Evolutionary conservation across 1,140 invertebrate genomes (phyloP), one percentile per base, ranked within the genome.

Genomic region (Cydia pomonella): DNA sequence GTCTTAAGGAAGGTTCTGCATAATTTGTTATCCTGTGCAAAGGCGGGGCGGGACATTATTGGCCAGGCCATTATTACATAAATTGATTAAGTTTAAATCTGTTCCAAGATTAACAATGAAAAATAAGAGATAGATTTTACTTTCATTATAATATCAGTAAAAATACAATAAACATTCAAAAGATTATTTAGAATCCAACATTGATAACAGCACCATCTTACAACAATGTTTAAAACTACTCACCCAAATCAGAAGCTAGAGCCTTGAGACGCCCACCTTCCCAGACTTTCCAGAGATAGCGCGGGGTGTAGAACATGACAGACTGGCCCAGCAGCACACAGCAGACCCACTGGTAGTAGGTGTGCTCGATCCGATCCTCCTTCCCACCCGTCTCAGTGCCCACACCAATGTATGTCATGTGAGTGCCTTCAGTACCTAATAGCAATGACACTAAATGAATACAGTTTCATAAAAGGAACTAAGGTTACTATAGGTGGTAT

Each of bases 291-390:
- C 97, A 97, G 1, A 97, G 80, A 84, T 95, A 97, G 1, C 95
- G 93, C 0, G 96, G 97, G 38, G 95, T 87, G 83, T 96, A 96
- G 84, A 97, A 97, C 18, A 96, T 84, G 18, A 96, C 92, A 16
- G 96, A 95, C 93, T 98, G 97, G 27, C 98, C 94, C 21, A 97
- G 94, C 25, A 98, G 93, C 3, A 97, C 94, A 80, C 98, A 95
- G 59, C 96, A 96, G 1, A 98, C 96, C 97, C 97, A 98, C 90
- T 98, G 97, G 88, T 98, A 98, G 90, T 98, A 98, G 62, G 96
- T 96, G 77, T 97, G 95, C 81, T 95, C 95, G 73, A 95, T 93
- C 25, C 95, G 93, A 80, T 95, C 93, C 80, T 96, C 94, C 73
- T 93, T 85, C 0, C 83, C 78, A 0, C 76, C 74, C 38, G 75